Base-by-base conservation (phyloP, 1,140 invertebrate species). In the Neodiprion pinetum region DNA sequence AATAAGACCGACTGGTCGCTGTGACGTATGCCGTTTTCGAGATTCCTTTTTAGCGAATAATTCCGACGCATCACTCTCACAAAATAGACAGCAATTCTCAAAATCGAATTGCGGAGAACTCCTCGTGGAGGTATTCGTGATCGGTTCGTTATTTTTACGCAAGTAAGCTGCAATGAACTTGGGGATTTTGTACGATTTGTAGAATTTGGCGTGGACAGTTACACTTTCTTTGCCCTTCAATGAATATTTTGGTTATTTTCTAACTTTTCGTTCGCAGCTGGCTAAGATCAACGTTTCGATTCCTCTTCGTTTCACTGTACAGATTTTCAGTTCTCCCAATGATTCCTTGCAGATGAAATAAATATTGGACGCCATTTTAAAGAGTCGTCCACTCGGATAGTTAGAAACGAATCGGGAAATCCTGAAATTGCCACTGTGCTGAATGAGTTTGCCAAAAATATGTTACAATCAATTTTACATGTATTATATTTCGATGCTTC, bases 251-350 rank as follows among this genome's bases (percentile, higher is more conserved):
- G 17, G 17, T 17, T 17, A 17, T 17, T 17, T 17, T 17, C 17
- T 17, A 17, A 0, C 17, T 17, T 70, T 48, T 9, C 69, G 17
- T 70, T 48, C 47, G 4, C 23, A 1, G 69, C 69, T 70, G 11
- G 12, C 69, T 9, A 23, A 71, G 23, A 71, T 71, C 40, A 71
- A 71, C 7, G 70, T 48, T 48, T 48, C 40, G 47, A 71, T 71
- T n/a, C 70, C 70, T 71, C 23, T 71, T 71, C 9, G 70, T n/a
- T 71, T 71, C 70, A 71, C 70, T 47, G 40, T 71, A 49, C 48
- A 71, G 47, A 49, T 71, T 14, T 71, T 49, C 17, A 14, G 69
- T 17, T 70, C 69, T 47, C 23, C 23, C 23, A 70, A 70, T 70
- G 69, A 70, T 23, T 40, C 69, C 69, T 70, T 48, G 69, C 69